Evolutionary conservation across 1,140 invertebrate genomes (phyloP).

Genomic region (Microvelia longipes): DNA sequence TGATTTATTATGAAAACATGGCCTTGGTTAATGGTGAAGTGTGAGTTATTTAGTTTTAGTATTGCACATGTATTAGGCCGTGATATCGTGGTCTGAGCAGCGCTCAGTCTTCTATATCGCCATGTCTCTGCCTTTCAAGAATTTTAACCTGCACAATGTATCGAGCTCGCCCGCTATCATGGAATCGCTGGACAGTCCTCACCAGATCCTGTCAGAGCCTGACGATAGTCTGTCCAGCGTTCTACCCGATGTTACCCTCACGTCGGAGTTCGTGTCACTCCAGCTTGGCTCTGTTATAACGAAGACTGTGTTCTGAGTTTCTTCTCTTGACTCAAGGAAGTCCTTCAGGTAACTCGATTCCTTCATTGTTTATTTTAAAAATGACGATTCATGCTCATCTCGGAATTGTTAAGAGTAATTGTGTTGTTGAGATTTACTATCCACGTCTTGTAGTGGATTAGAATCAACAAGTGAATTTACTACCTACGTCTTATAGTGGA

Average conservation of each 20-base stretch:
- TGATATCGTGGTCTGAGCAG: too few relatives aligned
- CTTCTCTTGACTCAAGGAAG: constrained; percentile 40
- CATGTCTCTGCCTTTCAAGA: background rate
- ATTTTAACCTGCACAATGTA: background rate
- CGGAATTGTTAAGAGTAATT: background rate
- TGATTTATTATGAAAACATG: too few relatives aligned
- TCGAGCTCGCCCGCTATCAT: constrained; percentile 20
- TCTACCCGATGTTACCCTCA: constrained; percentile 24
- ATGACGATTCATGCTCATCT: background rate
- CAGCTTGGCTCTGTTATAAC: constrained; percentile 19
- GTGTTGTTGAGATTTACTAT: too few relatives aligned
- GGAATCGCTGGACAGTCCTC: constrained; percentile 22
- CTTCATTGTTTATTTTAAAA: constrained; percentile 5
- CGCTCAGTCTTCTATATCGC: too few relatives aligned
- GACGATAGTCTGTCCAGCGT: background rate
- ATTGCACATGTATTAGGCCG: too few relatives aligned
- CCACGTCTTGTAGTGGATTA: too few relatives aligned
- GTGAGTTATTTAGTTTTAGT: too few relatives aligned
- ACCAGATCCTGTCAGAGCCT: constrained; percentile 4
- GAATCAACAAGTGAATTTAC: too few relatives aligned
- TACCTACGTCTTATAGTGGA: too few relatives aligned
- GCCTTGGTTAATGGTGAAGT: too few relatives aligned
- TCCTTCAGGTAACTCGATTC: constrained; percentile 27
- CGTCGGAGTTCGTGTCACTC: constrained; percentile 23
- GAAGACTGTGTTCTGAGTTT: constrained; percentile 30